A percentile compares a stretch with the other conserved stretches of the same genome.
phyloP scores from a whole-genome alignment of 2,888 invertebrate genomes.

The Smittia sp. region DNA sequence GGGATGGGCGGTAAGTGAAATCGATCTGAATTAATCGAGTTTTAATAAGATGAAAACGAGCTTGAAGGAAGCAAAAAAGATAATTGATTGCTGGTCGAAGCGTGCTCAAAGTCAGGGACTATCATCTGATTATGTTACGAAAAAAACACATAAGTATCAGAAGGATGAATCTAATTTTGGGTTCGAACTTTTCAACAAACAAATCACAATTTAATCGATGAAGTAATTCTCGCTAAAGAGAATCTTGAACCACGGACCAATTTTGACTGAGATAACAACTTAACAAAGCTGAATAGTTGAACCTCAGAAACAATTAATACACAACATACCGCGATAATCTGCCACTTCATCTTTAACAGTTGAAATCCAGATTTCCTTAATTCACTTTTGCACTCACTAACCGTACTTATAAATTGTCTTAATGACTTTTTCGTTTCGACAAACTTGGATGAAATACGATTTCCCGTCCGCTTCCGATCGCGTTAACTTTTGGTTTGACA shows the following conservation, averaged over 20 bases:
- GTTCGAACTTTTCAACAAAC: neutral
- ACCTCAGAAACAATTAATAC: no score
- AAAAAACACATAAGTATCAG: no score
- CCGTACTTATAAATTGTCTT: neutral
- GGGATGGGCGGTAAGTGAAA: neutral
- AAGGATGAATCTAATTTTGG: no score
- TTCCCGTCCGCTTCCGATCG: conserved; percentile 10
- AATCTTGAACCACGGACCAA: no score
- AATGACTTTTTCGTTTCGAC: neutral
- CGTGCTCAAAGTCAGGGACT: no score
- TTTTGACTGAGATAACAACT: no score
- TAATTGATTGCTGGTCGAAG: no score
- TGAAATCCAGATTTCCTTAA: neutral
- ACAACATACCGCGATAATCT: conserved; percentile 42
- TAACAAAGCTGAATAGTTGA: no score
- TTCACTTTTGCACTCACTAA: neutral
- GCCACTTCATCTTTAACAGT: conserved; percentile 42
- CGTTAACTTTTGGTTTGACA: conserved; percentile 13
- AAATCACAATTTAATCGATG: neutral
- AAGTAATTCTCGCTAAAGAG: no score
- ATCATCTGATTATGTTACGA: no score
- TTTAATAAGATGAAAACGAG: no score
- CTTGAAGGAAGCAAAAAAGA: no score
- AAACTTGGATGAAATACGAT: neutral
- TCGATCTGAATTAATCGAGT: neutral